Conservation (phyloP, 92 coral and sea anemone genomes). For the Palythoa heliodiscus region DNA sequence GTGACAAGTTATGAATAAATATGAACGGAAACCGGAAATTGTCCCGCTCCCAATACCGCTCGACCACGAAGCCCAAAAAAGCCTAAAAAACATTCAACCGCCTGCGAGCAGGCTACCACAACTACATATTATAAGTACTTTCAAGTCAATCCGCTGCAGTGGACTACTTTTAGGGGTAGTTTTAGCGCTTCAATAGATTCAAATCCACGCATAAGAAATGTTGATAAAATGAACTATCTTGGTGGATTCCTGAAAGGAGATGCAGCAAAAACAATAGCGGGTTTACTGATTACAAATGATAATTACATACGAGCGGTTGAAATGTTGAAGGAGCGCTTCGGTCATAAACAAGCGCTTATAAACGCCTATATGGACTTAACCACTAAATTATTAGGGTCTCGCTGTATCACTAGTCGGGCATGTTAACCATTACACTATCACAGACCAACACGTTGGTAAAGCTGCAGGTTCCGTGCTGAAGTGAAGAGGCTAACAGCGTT, state of each 20-base stretch:
- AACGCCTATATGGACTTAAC: background rate
- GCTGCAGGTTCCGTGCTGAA: background rate
- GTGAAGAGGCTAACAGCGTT: background rate
- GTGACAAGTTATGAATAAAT: too few species aligned
- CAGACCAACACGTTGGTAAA: too few species aligned
- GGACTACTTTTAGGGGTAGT: constrained; percentile 41
- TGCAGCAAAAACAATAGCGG: constrained; percentile 1
- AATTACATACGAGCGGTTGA: background rate
- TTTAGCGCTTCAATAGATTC: constrained; percentile 43
- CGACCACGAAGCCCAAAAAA: too few species aligned
- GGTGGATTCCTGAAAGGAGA: constrained; percentile 17
- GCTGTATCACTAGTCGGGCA: too few species aligned
- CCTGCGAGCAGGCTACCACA: too few species aligned
- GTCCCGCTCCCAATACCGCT: too few species aligned
- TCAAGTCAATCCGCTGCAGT: background rate
- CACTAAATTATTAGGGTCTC: too few species aligned
- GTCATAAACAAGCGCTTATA: background rate
- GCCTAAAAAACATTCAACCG: too few species aligned
- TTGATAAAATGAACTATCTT: constrained; percentile 21
- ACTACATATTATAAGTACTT: background rate
- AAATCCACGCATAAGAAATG: constrained; percentile 43
- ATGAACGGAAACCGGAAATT: too few species aligned
- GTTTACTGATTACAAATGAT: background rate
- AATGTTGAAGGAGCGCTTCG: background rate
- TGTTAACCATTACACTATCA: background rate